Evolutionary conservation across 2,113 vertebrate species (phyloP).

Genomic region (Sebastes fasciatus): DNA sequence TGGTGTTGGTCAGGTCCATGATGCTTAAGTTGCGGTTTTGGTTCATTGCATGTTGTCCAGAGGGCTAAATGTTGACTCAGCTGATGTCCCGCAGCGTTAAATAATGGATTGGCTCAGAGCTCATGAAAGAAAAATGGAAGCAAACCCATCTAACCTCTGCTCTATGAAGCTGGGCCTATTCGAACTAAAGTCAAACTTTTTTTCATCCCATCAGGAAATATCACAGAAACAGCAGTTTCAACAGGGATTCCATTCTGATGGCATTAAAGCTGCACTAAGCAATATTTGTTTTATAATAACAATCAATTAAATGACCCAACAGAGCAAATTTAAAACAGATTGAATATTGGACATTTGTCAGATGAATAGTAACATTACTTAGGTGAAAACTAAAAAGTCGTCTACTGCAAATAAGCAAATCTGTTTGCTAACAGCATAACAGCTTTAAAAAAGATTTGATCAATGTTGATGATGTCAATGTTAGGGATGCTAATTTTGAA

Average conservation of each 20-base stretch:
- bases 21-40: slow-evolving; percentile 35
- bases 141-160: slow-evolving; percentile 26
- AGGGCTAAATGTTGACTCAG: slow-evolving; percentile 54
- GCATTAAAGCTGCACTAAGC: not conserved
- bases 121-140: slow-evolving; percentile 64
- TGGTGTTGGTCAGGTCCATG: not conserved
- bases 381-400: not conserved
- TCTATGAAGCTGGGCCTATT: not conserved
- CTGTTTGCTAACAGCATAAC: too few species aligned
- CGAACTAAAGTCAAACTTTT: slow-evolving; percentile 8
- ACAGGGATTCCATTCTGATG: not conserved
- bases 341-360: not conserved
- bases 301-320: not conserved
- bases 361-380: not conserved
- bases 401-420: too few species aligned
- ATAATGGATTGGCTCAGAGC: slow-evolving; percentile 63
- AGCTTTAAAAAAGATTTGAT: too few species aligned
- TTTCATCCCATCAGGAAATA: not conserved
- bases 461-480: too few species aligned
- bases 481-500: too few species aligned
- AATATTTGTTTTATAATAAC: not conserved
- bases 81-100: slow-evolving; percentile 38
- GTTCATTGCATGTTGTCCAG: slow-evolving; percentile 47
- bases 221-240: not conserved
- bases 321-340: not conserved